Conservation (phyloP, 2,888 invertebrate species). For the Pandemis heparana region DNA sequence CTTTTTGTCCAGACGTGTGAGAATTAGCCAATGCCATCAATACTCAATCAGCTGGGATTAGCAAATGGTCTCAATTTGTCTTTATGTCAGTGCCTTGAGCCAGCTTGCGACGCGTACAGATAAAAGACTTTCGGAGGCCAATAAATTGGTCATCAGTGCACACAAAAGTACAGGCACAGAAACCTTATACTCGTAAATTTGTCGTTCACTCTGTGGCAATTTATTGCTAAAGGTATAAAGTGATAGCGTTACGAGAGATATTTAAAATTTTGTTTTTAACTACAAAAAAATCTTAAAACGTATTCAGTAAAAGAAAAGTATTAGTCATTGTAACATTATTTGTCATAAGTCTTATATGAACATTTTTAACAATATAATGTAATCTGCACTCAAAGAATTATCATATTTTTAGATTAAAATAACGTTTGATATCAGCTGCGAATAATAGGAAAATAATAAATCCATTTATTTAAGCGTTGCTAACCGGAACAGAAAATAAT, state of each 20-base stretch:
- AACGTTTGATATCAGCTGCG: neutral
- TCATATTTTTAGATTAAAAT: neutral
- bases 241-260: neutral
- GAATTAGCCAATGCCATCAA: conserved; percentile 55
- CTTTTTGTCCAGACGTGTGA: conserved; percentile 31
- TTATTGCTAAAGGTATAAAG: conserved; percentile 17
- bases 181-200: conserved; percentile 7
- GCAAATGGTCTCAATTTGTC: conserved; percentile 59
- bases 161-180: conserved; percentile 11
- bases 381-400: too few relatives aligned
- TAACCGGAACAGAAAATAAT: conserved; percentile 1
- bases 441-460: neutral
- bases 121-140: conserved; percentile 52
- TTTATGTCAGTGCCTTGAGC: conserved; percentile 54
- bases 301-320: too few relatives aligned
- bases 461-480: neutral
- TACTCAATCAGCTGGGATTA: conserved; percentile 59
- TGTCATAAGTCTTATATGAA: too few relatives aligned
- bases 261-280: neutral
- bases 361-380: too few relatives aligned
- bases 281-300: too few relatives aligned
- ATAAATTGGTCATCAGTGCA: conserved; percentile 59
- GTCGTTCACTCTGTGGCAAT: conserved; percentile 13
- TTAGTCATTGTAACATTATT: too few relatives aligned
- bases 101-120: conserved; percentile 51